A percentile compares a stretch with the other conserved stretches of the same genome.
Evolutionary conservation across 2,797 vertebrate genomes (phyloP).

Genomic region (Buphagus erythrorhynchus): DNA sequence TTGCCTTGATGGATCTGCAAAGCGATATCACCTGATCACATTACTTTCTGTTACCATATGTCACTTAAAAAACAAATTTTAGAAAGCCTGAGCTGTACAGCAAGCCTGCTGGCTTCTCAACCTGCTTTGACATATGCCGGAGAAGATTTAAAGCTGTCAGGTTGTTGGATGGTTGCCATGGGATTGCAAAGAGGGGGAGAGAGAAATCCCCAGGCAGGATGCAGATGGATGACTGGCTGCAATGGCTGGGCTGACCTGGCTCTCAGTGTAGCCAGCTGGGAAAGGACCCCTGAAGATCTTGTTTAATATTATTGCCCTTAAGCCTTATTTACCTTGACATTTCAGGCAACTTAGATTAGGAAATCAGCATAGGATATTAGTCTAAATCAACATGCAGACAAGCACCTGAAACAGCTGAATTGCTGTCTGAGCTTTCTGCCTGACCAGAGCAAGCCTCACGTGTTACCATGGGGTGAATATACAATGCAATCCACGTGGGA

Average conservation of each 20-base stretch:
- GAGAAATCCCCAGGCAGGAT: neutral
- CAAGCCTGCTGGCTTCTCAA: slow-evolving; percentile 39
- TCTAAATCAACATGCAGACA: neutral
- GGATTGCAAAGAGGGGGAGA: neutral
- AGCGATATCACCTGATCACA: neutral
- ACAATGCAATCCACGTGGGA: neutral
- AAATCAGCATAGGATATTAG: slow-evolving; percentile 2
- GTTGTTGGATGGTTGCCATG: slow-evolving; percentile 42
- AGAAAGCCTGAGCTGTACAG: neutral
- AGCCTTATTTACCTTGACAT: slow-evolving; percentile 41
- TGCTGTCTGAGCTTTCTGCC: neutral
- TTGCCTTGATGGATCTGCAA: neutral
- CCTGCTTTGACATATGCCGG: slow-evolving; percentile 29
- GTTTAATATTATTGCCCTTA: slow-evolving; percentile 17
- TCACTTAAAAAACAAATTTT: slow-evolving; percentile 13
- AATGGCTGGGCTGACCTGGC: neutral
- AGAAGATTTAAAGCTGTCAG: slow-evolving; percentile 58
- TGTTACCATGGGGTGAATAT: neutral
- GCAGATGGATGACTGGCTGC: neutral
- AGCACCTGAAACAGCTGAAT: neutral
- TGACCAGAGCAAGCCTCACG: neutral
- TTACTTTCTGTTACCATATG: slow-evolving; percentile 29
- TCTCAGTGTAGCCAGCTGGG: neutral
- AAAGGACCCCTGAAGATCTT: slow-evolving; percentile 1
- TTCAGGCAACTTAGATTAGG: neutral